Evolutionary conservation across 1,140 invertebrate species (phyloP).

Genomic region (Drosophila lacteicornis): DNA sequence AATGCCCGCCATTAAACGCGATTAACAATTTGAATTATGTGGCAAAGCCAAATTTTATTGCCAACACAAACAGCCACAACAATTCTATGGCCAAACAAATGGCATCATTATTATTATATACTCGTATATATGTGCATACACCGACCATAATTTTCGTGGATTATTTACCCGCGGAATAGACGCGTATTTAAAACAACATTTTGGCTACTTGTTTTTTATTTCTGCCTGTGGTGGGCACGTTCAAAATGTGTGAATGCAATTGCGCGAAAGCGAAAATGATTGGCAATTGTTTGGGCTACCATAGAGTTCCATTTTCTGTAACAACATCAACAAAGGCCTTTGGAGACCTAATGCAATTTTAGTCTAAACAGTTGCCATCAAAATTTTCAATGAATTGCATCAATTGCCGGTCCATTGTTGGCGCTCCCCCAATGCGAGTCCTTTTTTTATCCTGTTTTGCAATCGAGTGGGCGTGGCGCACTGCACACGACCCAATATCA

Average conservation of each 20-base stretch:
- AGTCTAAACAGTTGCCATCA: conserved; percentile 79
- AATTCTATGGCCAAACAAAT: conserved; percentile 81
- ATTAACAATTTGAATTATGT: conserved; percentile 84
- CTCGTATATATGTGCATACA: conserved; percentile 41
- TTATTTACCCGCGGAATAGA: conserved; percentile 41
- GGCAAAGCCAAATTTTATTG: conserved; percentile 83
- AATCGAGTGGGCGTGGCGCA: conserved; percentile 70
- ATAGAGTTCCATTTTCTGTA: conserved; percentile 22
- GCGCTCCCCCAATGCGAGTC: conserved; percentile 15
- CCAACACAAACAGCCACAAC: conserved; percentile 54
- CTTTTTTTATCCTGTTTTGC: conserved; percentile 31
- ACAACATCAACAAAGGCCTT: conserved; percentile 55
- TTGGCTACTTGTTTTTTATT: conserved; percentile 40
- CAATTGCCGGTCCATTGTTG: conserved; percentile 79
- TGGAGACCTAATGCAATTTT: conserved; percentile 78
- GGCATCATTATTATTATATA: conserved; percentile 80
- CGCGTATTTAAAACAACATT: conserved; percentile 59
- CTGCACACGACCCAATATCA: conserved; percentile 39
- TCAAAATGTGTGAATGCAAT: conserved; percentile 74
- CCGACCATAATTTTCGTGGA: conserved; percentile 61
- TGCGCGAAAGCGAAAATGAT: conserved; percentile 77
- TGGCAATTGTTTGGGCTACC: conserved; percentile 73
- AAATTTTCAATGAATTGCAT: conserved; percentile 83
- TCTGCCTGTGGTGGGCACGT: conserved; percentile 27
- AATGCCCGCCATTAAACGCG: conserved; percentile 82